phyloP scores from a whole-genome alignment of 2,797 vertebrate genomes.

The Phaenicophaeus curvirostris region DNA sequence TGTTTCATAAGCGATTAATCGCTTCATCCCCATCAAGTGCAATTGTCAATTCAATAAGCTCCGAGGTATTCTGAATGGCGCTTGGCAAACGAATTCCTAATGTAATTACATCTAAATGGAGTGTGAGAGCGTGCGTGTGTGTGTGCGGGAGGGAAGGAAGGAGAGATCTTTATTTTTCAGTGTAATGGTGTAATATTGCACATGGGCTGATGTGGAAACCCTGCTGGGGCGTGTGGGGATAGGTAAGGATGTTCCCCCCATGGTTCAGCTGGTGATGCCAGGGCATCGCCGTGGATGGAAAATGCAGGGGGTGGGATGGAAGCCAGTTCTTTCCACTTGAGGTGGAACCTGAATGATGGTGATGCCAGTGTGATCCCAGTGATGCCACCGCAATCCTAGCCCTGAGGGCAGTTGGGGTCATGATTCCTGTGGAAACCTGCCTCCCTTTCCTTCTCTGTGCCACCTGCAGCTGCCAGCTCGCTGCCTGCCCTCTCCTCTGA shows the following conservation, averaged over 20 bases:
- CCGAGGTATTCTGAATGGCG: not conserved
- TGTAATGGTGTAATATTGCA: fast-evolving
- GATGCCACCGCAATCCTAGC: not conserved
- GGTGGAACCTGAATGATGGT: not conserved
- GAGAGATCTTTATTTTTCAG: fast-evolving
- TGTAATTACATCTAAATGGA: constrained; percentile 53
- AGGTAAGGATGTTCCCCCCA: not conserved
- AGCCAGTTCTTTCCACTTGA: not conserved
- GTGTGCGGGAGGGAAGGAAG: not conserved
- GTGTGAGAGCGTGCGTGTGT: not conserved
- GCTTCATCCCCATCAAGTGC: constrained; percentile 60
- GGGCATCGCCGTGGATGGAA: not conserved
- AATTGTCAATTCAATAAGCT: constrained; percentile 65
- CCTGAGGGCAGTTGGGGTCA: not conserved
- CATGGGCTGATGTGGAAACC: not conserved
- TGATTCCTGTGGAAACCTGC: not conserved
- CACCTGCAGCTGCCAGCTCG: not conserved
- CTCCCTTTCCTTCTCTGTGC: not conserved
- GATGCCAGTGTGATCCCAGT: not conserved
- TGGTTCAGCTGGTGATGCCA: not conserved
- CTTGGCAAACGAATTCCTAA: constrained; percentile 25
- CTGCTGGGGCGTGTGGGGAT: not conserved
- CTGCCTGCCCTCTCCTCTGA: not conserved
- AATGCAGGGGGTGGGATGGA: not conserved
- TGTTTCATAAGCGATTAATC: constrained; percentile 69